Percentiles rank a stretch among this genome's conserved stretches.
These are phyloP conservation scores for Anas capensis DNA, from an alignment of 2,797 vertebrate genomes.

Conservation along the genomic window DNA sequence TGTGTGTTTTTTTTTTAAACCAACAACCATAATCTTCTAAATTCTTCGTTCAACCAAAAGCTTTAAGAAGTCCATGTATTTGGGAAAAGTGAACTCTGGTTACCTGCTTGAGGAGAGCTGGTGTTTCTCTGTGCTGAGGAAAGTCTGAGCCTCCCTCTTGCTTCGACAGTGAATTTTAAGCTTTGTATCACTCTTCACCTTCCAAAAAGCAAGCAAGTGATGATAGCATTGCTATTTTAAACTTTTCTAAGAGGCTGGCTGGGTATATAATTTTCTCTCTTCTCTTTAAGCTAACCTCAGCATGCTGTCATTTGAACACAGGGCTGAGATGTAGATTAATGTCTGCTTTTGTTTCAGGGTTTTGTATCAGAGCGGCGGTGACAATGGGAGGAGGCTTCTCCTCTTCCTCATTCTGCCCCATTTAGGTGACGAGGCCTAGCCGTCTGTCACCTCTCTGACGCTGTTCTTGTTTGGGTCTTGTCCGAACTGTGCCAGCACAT, in stretches of 20 bases:
- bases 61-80: not conserved
- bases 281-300: not conserved
- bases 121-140: not conserved
- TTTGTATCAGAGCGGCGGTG: not conserved
- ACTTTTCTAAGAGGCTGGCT: not conserved
- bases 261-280: not conserved
- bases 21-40: not conserved
- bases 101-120: not conserved
- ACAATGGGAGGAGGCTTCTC: not conserved
- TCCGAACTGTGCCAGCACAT: not conserved
- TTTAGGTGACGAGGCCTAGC: not conserved
- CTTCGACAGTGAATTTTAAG: not conserved
- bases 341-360: not conserved
- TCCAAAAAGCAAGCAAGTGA: not conserved
- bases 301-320: not conserved
- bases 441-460: not conserved
- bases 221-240: not conserved
- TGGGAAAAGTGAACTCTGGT: not conserved
- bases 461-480: not conserved
- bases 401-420: not conserved
- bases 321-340: not conserved
- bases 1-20: not conserved
- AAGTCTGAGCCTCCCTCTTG: not conserved
- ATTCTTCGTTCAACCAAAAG: not conserved
- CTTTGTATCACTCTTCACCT: not conserved